phyloP scores from a whole-genome alignment of 2,888 invertebrate genomes.

The Drosophila infuscata region DNA sequence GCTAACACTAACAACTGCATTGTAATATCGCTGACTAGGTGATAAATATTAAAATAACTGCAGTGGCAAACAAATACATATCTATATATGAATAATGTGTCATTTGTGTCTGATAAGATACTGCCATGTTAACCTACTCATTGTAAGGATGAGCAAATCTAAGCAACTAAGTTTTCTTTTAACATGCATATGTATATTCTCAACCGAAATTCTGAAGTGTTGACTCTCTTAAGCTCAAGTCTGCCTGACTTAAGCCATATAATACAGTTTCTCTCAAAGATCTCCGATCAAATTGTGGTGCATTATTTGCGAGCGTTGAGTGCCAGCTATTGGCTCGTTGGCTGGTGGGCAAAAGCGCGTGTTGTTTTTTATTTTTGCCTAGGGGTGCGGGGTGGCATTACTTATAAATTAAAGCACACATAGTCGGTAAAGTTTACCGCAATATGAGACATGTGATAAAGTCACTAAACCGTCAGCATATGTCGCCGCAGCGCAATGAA shows the following conservation, averaged over 20 bases:
- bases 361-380: neutral
- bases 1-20: slow-evolving; percentile 18
- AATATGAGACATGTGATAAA: slow-evolving; percentile 80
- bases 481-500: slow-evolving; percentile 75
- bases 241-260: neutral
- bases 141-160: neutral
- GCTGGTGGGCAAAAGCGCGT: neutral
- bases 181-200: neutral
- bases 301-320: slow-evolving; percentile 10
- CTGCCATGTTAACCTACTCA: neutral
- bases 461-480: slow-evolving; percentile 76
- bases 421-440: slow-evolving; percentile 65
- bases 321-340: neutral
- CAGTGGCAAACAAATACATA: slow-evolving; percentile 7
- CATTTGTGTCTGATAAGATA: slow-evolving; percentile 15
- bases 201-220: neutral
- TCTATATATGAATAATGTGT: neutral
- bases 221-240: neutral
- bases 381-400: slow-evolving; percentile 1
- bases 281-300: slow-evolving; percentile 10
- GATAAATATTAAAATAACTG: slow-evolving; percentile 8
- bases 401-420: slow-evolving; percentile 53
- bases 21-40: slow-evolving; percentile 27
- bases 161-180: neutral
- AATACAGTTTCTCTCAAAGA: neutral